phyloP scores from a whole-genome alignment of 2,888 invertebrate species.

The Caenorhabditis sulstoni region DNA sequence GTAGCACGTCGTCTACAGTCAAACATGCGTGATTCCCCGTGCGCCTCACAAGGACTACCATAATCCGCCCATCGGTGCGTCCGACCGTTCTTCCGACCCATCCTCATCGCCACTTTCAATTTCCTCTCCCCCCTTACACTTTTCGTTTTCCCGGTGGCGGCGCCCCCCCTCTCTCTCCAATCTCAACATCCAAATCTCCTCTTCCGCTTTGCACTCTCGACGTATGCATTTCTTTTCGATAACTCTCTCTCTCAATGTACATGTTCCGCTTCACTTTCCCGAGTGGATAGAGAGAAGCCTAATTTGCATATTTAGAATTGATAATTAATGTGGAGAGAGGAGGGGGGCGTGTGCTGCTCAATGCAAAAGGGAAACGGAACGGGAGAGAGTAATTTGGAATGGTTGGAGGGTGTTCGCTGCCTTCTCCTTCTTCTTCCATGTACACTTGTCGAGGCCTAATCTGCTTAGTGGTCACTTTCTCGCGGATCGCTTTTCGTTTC shows the following conservation, averaged over 20 bases:
- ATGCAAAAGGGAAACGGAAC: not conserved
- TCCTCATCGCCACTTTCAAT: not conserved
- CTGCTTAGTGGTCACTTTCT: constrained; percentile 55
- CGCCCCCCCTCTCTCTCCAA: not conserved
- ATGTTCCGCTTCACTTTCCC: constrained; percentile 2
- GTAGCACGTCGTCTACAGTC: no score
- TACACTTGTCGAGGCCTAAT: constrained; percentile 41
- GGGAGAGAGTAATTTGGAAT: not conserved
- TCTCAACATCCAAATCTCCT: not conserved
- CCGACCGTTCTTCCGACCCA: not conserved
- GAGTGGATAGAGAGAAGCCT: not conserved
- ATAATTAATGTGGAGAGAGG: constrained; percentile 6
- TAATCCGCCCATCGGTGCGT: not conserved
- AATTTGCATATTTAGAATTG: not conserved
- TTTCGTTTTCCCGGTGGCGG: constrained; percentile 14
- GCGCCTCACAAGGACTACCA: no score
- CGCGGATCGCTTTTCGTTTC: constrained; percentile 50
- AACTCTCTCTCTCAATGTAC: not conserved
- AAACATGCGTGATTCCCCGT: no score
- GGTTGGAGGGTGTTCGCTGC: no score
- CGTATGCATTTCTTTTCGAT: not conserved
- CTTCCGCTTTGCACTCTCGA: constrained; percentile 2
- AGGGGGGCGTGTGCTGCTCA: no score
- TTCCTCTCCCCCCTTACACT: no score
- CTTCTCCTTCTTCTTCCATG: not conserved